Evolutionary conservation across 2,888 invertebrate species (phyloP).

Genomic region (Melanchra persicariae): DNA sequence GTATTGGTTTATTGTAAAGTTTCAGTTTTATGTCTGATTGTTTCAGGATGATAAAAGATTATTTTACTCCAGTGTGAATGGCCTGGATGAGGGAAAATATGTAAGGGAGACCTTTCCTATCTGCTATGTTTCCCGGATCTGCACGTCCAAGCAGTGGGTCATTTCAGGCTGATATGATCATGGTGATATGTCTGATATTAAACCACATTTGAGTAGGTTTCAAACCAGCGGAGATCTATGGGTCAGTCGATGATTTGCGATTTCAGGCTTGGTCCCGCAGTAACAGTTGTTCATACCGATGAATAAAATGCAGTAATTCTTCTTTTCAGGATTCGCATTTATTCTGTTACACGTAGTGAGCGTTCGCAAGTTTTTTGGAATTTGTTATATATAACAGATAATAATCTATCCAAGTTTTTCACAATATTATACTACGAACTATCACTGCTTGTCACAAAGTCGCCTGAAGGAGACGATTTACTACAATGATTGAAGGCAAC

Average conservation of each 20-base stretch:
- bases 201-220: neutral
- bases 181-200: neutral
- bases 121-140: too few relatives aligned
- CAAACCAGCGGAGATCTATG: neutral
- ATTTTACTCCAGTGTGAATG: neutral
- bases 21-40: neutral
- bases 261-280: too few relatives aligned
- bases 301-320: too few relatives aligned
- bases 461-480: conserved; percentile 12
- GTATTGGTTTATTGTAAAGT: neutral
- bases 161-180: neutral
- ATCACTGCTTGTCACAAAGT: conserved; percentile 11
- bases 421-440: neutral
- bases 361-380: too few relatives aligned
- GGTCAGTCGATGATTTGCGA: too few relatives aligned
- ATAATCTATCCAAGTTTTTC: neutral
- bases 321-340: too few relatives aligned
- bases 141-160: neutral
- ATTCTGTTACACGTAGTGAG: too few relatives aligned
- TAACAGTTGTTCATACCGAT: too few relatives aligned
- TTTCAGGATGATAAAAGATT: neutral
- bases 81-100: neutral
- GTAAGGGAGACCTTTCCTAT: too few relatives aligned
- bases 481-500: conserved; percentile 34
- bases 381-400: neutral